These are phyloP conservation scores for Mamestra configurata DNA, from an alignment of 1,140 invertebrate species.

Conservation along the genomic window DNA sequence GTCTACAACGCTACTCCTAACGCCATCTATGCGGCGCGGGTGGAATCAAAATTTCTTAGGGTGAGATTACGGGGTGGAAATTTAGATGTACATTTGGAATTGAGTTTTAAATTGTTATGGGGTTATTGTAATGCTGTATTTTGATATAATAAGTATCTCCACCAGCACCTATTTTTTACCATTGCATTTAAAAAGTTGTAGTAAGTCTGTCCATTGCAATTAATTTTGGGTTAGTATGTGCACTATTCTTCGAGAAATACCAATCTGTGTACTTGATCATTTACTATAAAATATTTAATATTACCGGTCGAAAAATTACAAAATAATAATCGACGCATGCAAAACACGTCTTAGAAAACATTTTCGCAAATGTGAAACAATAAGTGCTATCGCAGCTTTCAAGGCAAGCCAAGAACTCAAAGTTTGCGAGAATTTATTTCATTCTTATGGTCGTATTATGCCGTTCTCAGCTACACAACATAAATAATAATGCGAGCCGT, in stretches of 20 bases:
- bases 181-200: too few relatives aligned
- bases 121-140: background rate
- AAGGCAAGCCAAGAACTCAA: slow-evolving; percentile 78
- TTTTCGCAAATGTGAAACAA: slow-evolving; percentile 74
- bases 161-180: too few relatives aligned
- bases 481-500: slow-evolving; percentile 86
- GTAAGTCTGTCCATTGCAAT: too few relatives aligned
- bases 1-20: slow-evolving; percentile 29
- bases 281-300: slow-evolving; percentile 21
- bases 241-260: too few relatives aligned
- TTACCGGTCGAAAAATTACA: slow-evolving; percentile 36
- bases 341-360: slow-evolving; percentile 65
- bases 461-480: slow-evolving; percentile 85
- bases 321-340: slow-evolving; percentile 62
- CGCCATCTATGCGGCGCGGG: slow-evolving; percentile 36
- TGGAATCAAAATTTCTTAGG: slow-evolving; percentile 11
- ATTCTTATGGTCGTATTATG: slow-evolving; percentile 86
- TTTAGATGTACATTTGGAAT: slow-evolving; percentile 4
- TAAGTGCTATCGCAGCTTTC: slow-evolving; percentile 76
- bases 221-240: too few relatives aligned
- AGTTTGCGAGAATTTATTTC: slow-evolving; percentile 85
- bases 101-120: slow-evolving; percentile 3
- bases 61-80: background rate
- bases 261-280: too few relatives aligned
- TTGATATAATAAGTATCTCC: background rate